Evolutionary conservation across 2,888 invertebrate species (phyloP).

Genomic region (Neria commutata): DNA sequence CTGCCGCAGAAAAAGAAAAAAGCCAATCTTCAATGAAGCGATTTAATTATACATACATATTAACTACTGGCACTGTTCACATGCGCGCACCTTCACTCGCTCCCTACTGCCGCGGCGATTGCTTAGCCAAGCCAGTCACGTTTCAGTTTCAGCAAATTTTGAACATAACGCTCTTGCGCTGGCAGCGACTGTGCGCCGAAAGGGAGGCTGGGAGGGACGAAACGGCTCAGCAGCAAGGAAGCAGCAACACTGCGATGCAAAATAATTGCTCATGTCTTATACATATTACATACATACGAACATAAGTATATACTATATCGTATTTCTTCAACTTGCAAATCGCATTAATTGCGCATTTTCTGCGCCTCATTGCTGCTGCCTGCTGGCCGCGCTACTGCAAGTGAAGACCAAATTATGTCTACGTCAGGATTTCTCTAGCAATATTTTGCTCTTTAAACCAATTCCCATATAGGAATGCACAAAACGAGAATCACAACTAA

Average conservation of each 20-base stretch:
- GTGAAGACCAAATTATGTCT: too few species aligned
- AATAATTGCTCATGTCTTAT: background rate
- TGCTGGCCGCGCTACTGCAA: too few species aligned
- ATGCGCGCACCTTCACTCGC: background rate
- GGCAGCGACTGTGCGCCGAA: too few species aligned
- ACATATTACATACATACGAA: background rate
- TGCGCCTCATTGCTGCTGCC: background rate
- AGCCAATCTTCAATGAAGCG: constrained; percentile 1
- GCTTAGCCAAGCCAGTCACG: constrained; percentile 48
- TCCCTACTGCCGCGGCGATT: constrained; percentile 4
- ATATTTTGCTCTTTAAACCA: too few species aligned
- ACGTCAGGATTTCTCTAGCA: too few species aligned
- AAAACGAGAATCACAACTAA: too few species aligned
- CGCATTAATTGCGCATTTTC: background rate
- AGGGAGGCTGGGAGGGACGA: background rate
- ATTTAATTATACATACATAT: constrained; percentile 11
- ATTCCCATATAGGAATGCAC: too few species aligned
- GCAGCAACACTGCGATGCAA: background rate
- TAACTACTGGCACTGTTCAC: background rate
- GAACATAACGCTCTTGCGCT: too few species aligned
- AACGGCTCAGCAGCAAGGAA: background rate
- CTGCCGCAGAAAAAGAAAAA: background rate
- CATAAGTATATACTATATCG: background rate
- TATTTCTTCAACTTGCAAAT: background rate
- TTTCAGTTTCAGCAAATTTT: constrained; percentile 51